These are phyloP conservation scores for Leistus spinibarbis DNA, from an alignment of 2,888 invertebrate genomes.

Conservation along the genomic window DNA sequence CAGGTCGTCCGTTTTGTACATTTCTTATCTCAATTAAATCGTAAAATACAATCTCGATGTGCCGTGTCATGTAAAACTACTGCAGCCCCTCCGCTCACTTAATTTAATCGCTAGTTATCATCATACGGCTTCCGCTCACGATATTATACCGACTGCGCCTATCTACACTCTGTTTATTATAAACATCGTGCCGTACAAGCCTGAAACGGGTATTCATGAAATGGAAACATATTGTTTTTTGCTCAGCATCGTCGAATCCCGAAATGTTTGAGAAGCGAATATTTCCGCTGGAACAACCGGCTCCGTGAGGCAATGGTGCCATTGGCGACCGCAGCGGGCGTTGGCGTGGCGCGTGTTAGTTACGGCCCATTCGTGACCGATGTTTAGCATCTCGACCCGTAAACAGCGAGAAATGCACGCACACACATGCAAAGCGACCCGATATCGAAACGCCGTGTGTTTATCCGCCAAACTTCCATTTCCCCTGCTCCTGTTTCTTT, in stretches of 20 bases:
- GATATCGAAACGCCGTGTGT: not conserved
- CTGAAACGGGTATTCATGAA: too few relatives aligned
- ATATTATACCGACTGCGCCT: not conserved
- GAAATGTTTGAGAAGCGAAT: not conserved
- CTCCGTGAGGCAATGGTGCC: too few relatives aligned
- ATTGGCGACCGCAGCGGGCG: not conserved
- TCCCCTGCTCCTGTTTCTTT: not conserved
- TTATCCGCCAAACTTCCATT: not conserved
- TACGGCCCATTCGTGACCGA: conserved; percentile 19
- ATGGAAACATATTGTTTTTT: too few relatives aligned
- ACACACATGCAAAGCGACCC: not conserved
- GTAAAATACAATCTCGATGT: conserved; percentile 29
- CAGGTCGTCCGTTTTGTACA: conserved; percentile 11
- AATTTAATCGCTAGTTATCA: conserved; percentile 35
- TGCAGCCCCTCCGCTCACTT: conserved; percentile 7
- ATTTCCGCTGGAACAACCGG: not conserved
- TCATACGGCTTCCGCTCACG: conserved; percentile 32
- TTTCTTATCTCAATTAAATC: conserved; percentile 39
- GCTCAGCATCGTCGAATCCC: not conserved
- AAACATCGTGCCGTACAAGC: not conserved
- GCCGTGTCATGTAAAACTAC: conserved; percentile 20
- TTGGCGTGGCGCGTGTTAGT: conserved; percentile 4
- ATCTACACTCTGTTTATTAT: not conserved
- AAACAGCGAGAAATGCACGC: not conserved
- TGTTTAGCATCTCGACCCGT: conserved; percentile 5